phyloP scores from a whole-genome alignment of 2,888 invertebrate species.

The Lycocerus yunnanus region DNA sequence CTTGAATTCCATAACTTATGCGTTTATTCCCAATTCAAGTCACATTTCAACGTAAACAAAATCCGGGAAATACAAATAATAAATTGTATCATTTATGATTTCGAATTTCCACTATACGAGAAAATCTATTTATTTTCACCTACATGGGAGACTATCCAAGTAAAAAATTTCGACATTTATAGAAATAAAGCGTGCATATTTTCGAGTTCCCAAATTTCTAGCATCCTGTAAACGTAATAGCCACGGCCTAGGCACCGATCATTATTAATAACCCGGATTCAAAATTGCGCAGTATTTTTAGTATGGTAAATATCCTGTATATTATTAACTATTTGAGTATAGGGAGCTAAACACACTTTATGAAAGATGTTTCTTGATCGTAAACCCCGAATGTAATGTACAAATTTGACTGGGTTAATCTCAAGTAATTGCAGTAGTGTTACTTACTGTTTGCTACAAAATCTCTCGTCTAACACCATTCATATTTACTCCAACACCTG shows the following conservation, averaged over 20 bases:
- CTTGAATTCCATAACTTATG: constrained; percentile 31
- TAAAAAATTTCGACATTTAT: neutral
- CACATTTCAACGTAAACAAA: neutral
- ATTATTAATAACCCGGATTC: no score
- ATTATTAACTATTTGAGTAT: neutral
- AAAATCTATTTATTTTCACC: neutral
- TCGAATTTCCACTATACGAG: neutral
- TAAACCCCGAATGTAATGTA: neutral
- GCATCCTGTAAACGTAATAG: no score
- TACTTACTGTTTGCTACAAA: constrained; percentile 18
- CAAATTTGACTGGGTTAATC: constrained; percentile 4
- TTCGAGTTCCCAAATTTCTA: neutral
- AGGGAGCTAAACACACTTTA: neutral
- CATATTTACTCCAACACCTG: constrained; percentile 25
- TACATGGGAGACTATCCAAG: neutral
- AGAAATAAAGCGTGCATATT: neutral
- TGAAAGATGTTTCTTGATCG: neutral
- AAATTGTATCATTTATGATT: neutral
- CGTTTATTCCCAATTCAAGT: constrained; percentile 19
- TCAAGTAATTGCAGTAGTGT: constrained; percentile 17
- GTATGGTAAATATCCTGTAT: neutral
- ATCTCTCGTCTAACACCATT: constrained; percentile 12
- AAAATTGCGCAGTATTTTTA: neutral
- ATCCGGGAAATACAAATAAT: neutral
- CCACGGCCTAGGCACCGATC: no score